Conservation (phyloP, 2,888 invertebrate species). For the Leptarthrus brevirostris region DNA sequence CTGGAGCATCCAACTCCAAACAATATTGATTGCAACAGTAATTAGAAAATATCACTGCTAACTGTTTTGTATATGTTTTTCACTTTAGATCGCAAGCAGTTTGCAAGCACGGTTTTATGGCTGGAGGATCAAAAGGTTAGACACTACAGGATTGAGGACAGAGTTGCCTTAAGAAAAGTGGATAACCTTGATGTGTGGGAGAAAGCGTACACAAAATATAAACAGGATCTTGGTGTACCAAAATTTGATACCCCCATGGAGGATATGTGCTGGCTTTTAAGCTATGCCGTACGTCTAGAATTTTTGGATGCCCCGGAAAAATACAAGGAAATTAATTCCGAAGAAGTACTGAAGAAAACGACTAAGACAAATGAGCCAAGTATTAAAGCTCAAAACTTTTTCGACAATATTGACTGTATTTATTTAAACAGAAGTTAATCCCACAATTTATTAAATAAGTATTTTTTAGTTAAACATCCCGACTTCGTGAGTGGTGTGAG, state of each 20-base stretch:
- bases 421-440: slow-evolving; percentile 59
- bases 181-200: slow-evolving; percentile 76
- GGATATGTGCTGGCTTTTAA: slow-evolving; percentile 86
- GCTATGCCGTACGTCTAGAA: slow-evolving; percentile 84
- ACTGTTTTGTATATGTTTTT: background rate
- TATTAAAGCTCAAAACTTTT: slow-evolving; percentile 82
- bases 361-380: slow-evolving; percentile 74
- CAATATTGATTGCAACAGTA: slow-evolving; percentile 78
- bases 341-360: slow-evolving; percentile 71
- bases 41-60: slow-evolving; percentile 56
- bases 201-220: slow-evolving; percentile 77
- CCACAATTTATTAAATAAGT: background rate
- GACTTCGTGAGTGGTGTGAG: slow-evolving; percentile 88
- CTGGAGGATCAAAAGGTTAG: slow-evolving; percentile 94
- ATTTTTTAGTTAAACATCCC: slow-evolving; percentile 78
- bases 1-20: slow-evolving; percentile 81
- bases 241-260: slow-evolving; percentile 72
- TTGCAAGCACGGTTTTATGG: slow-evolving; percentile 87
- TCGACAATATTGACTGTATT: slow-evolving; percentile 89
- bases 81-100: slow-evolving; percentile 79
- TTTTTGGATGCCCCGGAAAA: slow-evolving; percentile 81
- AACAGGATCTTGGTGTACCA: slow-evolving; percentile 81
- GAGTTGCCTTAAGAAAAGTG: slow-evolving; percentile 78
- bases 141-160: slow-evolving; percentile 84
- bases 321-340: slow-evolving; percentile 76